Evolutionary conservation across 53 echinoderm and acorn worm genomes (phyloP), one percentile per base, ranked within the genome.

Genomic region (Antedon mediterranea): DNA sequence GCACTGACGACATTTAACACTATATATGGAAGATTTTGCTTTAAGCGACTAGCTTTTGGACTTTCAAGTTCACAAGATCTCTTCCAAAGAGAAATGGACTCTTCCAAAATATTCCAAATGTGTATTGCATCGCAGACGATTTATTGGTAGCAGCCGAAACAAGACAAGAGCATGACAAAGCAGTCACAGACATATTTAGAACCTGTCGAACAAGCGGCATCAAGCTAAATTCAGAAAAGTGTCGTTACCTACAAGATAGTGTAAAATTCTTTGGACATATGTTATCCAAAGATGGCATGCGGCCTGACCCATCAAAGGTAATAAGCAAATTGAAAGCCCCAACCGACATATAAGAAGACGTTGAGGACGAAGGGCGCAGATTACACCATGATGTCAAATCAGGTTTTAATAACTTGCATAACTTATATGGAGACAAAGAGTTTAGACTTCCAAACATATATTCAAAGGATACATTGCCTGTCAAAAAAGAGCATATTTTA

Each of bases 401-500:
- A 18, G 1, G 20, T 1, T 18, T 2, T 57, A 23, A 57, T 23
- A 13, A 57, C 57, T 57, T 57, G 23, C 23, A 20, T 57, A 23
- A 57, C 23, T 18, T 57, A 57, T 1, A 57, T 18, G 57, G 57
- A 57, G 57, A 23, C 2, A 6, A 57, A 57, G 14, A 57, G 23
- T 15, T 86, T 32, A 31, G 74, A n/a, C 79, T 86, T 6, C 79
- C 82, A 74, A 43, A 30, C 33, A 74, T 74, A 1, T 83, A 79
- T 72, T 79, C 86, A 28, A 78, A 82, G 71, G 82, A 71, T 31
- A 57, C 1, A 1, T 28, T 86, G 37, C 86, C 86, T 29, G 79
- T 83, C n/a, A 33, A 74, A 31, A 26, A 86, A 32, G 43, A 78
- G 28, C 82, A 82, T 34, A 71, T 86, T 71, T 76, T 75, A 27